Evolutionary conservation across 2,888 invertebrate species (phyloP).

Genomic region (Zelleria hepariella): DNA sequence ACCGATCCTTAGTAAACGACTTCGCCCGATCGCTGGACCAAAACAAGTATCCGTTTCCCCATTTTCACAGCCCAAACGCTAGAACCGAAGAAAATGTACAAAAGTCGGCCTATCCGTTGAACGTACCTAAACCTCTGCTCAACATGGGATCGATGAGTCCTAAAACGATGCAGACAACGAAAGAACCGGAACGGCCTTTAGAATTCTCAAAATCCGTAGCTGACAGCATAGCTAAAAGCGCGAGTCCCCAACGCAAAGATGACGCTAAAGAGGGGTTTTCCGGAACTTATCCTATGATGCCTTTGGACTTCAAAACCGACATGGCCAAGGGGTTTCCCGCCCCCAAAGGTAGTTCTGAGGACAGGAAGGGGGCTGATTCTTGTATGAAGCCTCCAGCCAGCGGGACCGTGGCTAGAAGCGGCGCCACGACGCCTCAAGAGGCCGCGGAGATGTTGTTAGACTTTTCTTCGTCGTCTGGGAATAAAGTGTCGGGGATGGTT

Average conservation of each 20-base stretch:
- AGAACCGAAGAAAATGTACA: conserved; percentile 48
- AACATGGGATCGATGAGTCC: conserved; percentile 61
- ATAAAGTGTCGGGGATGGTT: conserved; percentile 65
- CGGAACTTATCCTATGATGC: conserved; percentile 48
- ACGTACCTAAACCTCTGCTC: conserved; percentile 58
- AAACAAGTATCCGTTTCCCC: conserved; percentile 57
- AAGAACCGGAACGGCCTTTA: conserved; percentile 44
- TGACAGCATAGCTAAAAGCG: conserved; percentile 52
- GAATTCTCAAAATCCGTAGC: conserved; percentile 51
- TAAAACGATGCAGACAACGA: conserved; percentile 44
- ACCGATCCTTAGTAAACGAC: conserved; percentile 58
- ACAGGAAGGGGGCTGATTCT: conserved; percentile 59
- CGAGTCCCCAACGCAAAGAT: conserved; percentile 55
- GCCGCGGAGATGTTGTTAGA: conserved; percentile 77
- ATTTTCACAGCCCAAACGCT: conserved; percentile 48
- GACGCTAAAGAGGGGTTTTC: conserved; percentile 46
- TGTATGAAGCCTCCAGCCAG: conserved; percentile 63
- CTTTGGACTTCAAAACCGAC: conserved; percentile 61
- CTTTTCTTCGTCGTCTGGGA: conserved; percentile 73
- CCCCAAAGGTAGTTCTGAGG: conserved; percentile 57
- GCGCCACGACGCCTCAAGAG: conserved; percentile 69
- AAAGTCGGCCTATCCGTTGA: conserved; percentile 58
- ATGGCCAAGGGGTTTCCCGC: conserved; percentile 59
- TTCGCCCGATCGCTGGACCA: conserved; percentile 55
- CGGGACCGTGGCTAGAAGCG: conserved; percentile 51